Conservation (phyloP, 2,113 vertebrate genomes). For the Platysternon megacephalum region DNA sequence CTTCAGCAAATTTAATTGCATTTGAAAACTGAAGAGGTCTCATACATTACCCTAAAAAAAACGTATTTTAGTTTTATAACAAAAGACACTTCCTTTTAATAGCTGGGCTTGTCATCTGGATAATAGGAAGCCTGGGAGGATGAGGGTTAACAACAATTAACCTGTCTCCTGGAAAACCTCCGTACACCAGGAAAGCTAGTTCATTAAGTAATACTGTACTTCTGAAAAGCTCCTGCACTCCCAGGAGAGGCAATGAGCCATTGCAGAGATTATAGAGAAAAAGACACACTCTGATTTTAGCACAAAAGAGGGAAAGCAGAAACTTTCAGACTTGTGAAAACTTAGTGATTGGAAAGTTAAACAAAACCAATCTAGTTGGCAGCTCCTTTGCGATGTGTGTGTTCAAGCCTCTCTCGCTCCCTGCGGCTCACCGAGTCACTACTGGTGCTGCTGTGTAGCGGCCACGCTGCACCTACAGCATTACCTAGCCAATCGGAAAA, state of each 20-base stretch:
- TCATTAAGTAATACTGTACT: accelerated
- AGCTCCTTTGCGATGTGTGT: background rate
- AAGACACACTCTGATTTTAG: background rate
- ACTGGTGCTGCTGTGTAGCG: background rate
- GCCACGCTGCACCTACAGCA: background rate
- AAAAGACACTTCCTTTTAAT: background rate
- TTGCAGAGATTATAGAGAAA: background rate
- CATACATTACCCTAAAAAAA: background rate
- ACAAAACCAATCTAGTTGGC: background rate
- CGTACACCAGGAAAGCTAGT: background rate
- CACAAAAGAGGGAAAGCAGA: background rate
- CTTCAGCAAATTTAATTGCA: background rate
- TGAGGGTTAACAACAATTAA: accelerated
- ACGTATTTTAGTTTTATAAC: background rate
- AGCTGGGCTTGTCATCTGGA: background rate
- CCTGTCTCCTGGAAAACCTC: background rate
- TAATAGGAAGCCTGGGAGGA: background rate
- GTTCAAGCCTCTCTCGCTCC: background rate
- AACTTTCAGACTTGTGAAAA: accelerated
- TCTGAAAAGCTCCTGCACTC: background rate
- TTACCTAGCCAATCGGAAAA: background rate
- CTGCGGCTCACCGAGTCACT: background rate
- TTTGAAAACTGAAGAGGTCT: background rate
- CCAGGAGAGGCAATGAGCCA: background rate
- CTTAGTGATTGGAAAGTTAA: accelerated